These are phyloP conservation scores for Gnathonemus echidnorhynchus DNA, from an alignment of 2,113 vertebrate species.

Conservation along the genomic window DNA sequence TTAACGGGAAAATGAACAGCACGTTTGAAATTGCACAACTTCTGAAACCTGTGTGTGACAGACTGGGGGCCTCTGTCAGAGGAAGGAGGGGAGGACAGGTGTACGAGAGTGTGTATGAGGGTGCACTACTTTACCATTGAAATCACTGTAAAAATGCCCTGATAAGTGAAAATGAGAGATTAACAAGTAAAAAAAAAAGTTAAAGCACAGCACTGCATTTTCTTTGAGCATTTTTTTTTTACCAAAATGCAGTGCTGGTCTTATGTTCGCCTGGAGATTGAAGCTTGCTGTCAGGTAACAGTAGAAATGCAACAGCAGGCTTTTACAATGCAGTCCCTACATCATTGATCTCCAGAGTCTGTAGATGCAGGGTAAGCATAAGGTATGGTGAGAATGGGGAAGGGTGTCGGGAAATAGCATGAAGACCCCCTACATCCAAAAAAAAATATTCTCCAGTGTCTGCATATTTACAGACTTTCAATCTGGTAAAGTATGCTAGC, in stretches of 20 bases:
- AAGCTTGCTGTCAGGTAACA: background rate
- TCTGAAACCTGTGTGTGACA: constrained; percentile 66
- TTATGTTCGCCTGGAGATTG: constrained; percentile 9
- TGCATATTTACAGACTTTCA: constrained; percentile 35
- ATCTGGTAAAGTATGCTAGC: constrained; percentile 25
- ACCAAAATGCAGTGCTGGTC: constrained; percentile 27
- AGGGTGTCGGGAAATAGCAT: background rate
- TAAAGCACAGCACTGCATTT: background rate
- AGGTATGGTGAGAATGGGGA: background rate
- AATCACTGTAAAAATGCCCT: constrained; percentile 20
- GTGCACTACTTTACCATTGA: constrained; percentile 17
- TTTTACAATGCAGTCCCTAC: background rate
- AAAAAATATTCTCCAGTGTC: background rate
- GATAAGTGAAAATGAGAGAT: background rate
- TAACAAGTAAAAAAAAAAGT: background rate
- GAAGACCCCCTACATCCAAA: background rate
- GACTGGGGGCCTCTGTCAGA: constrained; percentile 53
- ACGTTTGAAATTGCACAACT: constrained; percentile 65
- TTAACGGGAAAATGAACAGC: constrained; percentile 56
- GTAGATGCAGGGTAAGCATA: background rate
- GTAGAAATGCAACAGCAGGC: background rate
- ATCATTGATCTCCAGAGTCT: background rate
- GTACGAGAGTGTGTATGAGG: constrained; percentile 39
- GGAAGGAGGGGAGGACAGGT: constrained; percentile 57
- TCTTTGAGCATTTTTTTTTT: constrained; percentile 19